Conservation (phyloP, 1,140 invertebrate species). For the Cotesia typhae region DNA sequence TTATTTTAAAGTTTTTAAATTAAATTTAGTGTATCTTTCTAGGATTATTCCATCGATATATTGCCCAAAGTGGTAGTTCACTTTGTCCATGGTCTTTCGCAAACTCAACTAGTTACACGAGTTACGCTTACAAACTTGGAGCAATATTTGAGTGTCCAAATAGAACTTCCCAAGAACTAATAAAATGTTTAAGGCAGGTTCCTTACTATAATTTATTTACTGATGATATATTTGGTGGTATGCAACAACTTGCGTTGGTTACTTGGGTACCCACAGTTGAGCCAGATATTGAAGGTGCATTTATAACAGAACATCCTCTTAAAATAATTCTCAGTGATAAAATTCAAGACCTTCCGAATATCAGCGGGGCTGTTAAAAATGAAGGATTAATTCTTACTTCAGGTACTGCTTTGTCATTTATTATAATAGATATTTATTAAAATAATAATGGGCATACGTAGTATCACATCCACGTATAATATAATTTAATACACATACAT, state of each 20-base stretch:
- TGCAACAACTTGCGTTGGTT: background rate
- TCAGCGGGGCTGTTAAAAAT: slow-evolving; percentile 32
- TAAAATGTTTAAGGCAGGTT: slow-evolving; percentile 35
- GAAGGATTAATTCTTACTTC: slow-evolving; percentile 35
- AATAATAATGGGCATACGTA: too few relatives aligned
- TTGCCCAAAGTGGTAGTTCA: slow-evolving; percentile 72
- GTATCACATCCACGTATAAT: too few relatives aligned
- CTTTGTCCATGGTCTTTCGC: slow-evolving; percentile 67
- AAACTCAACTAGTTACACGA: slow-evolving; percentile 19
- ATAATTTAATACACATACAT: too few relatives aligned
- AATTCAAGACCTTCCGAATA: slow-evolving; percentile 37
- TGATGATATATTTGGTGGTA: slow-evolving; percentile 24
- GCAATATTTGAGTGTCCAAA: slow-evolving; percentile 33
- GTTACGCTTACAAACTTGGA: slow-evolving; percentile 29
- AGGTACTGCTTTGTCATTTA: slow-evolving; percentile 19
- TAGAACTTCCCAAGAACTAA: slow-evolving; percentile 24
- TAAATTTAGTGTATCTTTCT: slow-evolving; percentile 19
- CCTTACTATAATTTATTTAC: slow-evolving; percentile 1
- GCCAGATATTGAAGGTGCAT: slow-evolving; percentile 31
- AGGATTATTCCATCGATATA: slow-evolving; percentile 69
- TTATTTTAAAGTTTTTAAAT: background rate
- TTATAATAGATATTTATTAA: slow-evolving; percentile 21
- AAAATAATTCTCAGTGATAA: slow-evolving; percentile 24
- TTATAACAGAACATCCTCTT: slow-evolving; percentile 36
- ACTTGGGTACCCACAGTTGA: slow-evolving; percentile 39